These are phyloP conservation scores for Diachasma alloeum DNA, from an alignment of 1,140 invertebrate species.

Conservation along the genomic window DNA sequence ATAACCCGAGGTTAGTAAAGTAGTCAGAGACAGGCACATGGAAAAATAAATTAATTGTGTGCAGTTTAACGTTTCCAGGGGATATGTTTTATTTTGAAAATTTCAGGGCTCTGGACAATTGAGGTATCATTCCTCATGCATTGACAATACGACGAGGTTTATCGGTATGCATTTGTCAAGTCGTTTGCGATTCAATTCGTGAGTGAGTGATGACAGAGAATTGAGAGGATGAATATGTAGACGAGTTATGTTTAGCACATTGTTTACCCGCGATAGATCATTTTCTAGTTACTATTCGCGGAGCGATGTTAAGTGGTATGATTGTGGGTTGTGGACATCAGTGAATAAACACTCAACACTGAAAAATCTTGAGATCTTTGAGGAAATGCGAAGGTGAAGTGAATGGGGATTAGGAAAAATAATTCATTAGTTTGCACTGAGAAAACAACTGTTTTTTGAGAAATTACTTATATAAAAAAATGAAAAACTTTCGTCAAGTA, in stretches of 20 bases:
- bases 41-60: conserved; percentile 31
- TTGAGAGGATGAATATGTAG: not conserved
- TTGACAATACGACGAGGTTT: not conserved
- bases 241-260: not conserved
- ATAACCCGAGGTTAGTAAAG: conserved; percentile 36
- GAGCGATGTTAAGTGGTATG: not conserved
- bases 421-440: no score
- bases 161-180: not conserved
- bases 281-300: not conserved
- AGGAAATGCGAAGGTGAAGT: no score
- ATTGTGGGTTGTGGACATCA: not conserved
- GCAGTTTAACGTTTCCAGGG: not conserved
- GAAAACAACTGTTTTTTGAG: no score
- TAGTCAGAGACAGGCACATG: conserved; percentile 43
- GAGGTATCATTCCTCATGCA: not conserved
- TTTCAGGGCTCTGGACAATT: not conserved
- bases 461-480: no score
- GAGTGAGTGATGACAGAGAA: not conserved
- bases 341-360: not conserved
- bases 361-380: not conserved
- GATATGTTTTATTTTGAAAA: not conserved
- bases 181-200: not conserved
- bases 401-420: no score
- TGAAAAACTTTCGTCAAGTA: no score
- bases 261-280: not conserved